A percentile compares a stretch with the other conserved stretches of the same genome.
Evolutionary conservation across 2,113 vertebrate genomes (phyloP).

Genomic region (Romanogobio albipinnatus): DNA sequence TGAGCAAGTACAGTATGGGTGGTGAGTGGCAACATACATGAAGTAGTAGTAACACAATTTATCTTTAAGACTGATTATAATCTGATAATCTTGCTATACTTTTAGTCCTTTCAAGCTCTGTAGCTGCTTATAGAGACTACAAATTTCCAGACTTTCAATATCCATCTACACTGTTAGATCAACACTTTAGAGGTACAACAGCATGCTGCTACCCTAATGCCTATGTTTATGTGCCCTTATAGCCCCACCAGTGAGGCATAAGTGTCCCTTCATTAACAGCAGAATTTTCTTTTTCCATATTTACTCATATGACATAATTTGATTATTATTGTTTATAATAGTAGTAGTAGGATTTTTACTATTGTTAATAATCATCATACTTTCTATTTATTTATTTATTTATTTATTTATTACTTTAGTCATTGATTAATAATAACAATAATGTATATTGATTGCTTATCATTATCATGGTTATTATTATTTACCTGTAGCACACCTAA

Average conservation of each 20-base stretch:
- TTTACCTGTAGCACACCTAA: not conserved
- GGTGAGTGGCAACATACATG: slow-evolving; percentile 52
- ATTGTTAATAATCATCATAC: not conserved
- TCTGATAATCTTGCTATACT: not conserved
- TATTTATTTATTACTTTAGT: no score
- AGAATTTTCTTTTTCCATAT: not conserved
- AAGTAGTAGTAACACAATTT: not conserved
- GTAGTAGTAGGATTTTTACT: not conserved
- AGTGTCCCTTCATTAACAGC: not conserved
- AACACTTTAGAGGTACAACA: not conserved
- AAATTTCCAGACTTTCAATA: not conserved
- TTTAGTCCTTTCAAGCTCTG: not conserved
- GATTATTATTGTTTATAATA: not conserved
- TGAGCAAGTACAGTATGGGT: slow-evolving; percentile 65
- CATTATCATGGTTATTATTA: not conserved
- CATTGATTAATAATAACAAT: no score
- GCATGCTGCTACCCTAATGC: not conserved
- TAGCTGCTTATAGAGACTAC: not conserved
- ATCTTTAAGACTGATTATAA: not conserved
- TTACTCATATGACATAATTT: not conserved
- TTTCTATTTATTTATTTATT: no score
- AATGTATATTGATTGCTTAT: not conserved
- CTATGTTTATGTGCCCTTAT: not conserved
- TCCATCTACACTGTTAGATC: not conserved
- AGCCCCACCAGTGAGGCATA: not conserved